phyloP scores from a whole-genome alignment of 2,888 invertebrate species.

The Polyommatus icarus region DNA sequence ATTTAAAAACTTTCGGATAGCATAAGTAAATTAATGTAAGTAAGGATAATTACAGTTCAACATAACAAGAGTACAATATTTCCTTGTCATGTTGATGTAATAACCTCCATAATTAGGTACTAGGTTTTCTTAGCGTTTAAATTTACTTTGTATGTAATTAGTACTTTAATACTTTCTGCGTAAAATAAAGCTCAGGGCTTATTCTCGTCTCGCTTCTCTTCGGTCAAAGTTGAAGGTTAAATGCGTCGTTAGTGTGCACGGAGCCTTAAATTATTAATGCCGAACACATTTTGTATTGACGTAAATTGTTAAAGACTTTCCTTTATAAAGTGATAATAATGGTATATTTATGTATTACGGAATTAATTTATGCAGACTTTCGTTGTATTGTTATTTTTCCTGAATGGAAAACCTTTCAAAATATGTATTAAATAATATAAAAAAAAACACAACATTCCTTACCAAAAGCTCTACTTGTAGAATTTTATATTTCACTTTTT shows the following conservation, averaged over 20 bases:
- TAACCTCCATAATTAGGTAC: no score
- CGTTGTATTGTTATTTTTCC: background rate
- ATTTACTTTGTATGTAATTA: background rate
- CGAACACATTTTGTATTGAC: slow-evolving; percentile 16
- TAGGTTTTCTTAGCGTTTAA: no score
- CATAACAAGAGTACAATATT: no score
- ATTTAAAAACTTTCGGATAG: no score
- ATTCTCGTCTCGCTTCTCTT: background rate
- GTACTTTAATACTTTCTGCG: background rate
- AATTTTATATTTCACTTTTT: no score
- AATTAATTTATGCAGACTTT: background rate
- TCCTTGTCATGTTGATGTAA: no score
- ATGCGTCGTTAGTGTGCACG: background rate
- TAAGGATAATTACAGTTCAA: no score
- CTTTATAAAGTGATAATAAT: slow-evolving; percentile 3
- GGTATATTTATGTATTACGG: background rate
- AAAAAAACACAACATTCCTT: no score
- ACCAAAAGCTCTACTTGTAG: no score
- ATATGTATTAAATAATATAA: background rate
- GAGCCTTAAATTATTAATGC: background rate
- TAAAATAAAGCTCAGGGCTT: background rate
- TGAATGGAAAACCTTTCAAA: background rate
- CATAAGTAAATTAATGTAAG: no score
- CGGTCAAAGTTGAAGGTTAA: background rate
- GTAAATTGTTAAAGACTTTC: slow-evolving; percentile 17